Evolutionary conservation across 2,113 vertebrate species (phyloP), one percentile per base, ranked within the genome.

Genomic region (Hassar affinis): DNA sequence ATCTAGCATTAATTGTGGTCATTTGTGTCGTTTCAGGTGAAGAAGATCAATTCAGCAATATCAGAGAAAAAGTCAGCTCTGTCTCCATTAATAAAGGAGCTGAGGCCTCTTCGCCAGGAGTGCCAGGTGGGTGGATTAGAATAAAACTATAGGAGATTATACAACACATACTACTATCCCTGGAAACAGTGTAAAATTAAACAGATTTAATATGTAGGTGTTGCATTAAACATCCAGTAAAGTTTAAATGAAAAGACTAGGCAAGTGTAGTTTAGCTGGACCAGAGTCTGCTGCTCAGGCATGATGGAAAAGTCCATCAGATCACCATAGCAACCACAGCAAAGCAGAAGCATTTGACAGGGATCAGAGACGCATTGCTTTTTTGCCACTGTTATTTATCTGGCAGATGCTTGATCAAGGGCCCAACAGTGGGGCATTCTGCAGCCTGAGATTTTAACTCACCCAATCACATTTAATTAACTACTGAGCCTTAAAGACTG

Each of bases 21-120:
- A 15, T 82, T 33, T 86, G 62, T 86, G 54, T 85, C 38, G 68
- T 80, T 56, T 74, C 91, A 99, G 98, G 97, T 99, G 17, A 99
- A 94, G 92, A 97, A 96, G 57, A 91, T 99, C 81, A 99, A 99
- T 79, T 87, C 94, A 1, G 85, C 94, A 91, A 96, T 99, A 64
- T 93, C 92, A 81, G 94, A 98, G 85, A 98, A 98, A 93, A 99
- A 98, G 91, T 94, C 96, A 0, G 96, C 95, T 79, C 92, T 99
- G 0, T 96, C 97, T 79, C 98, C 98, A 2, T 92, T 98, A 59
- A 97, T 99, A 89, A 98, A 97, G 93, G 98, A 98, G 61, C 94
- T 99, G 69, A 94, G 97, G 52, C 95, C 95, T 3, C 84, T 99
- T 90, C 95, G 98, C 42, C 96, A 98, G 82, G 94, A 86, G 80